A percentile compares a stretch with the other conserved stretches of the same genome.
phyloP scores from a whole-genome alignment of 2,797 vertebrate genomes.

The Danio aesculapii region DNA sequence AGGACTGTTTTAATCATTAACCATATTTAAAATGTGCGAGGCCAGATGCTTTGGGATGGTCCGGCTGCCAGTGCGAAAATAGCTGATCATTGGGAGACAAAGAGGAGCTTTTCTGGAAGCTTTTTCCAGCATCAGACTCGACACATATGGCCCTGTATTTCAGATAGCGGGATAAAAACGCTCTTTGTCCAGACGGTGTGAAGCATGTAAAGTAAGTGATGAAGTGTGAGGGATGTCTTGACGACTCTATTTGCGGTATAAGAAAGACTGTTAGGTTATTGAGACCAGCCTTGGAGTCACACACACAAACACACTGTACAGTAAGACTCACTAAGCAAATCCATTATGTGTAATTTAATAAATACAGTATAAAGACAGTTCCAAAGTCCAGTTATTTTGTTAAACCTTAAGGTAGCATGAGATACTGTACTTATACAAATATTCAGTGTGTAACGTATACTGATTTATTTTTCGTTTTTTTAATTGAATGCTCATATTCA shows the following conservation, averaged over 20 bases:
- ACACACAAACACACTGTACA: neutral
- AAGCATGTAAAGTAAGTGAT: slow-evolving; percentile 26
- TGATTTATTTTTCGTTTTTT: neutral
- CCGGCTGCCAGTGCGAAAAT: slow-evolving; percentile 47
- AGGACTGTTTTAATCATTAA: slow-evolving; percentile 40
- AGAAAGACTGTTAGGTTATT: neutral
- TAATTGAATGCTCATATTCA: neutral
- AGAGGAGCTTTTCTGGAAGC: slow-evolving; percentile 28
- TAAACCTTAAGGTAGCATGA: neutral
- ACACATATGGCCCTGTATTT: slow-evolving; percentile 31
- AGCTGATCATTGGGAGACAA: slow-evolving; percentile 45
- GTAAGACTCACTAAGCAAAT: slow-evolving; percentile 4
- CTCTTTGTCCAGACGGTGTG: slow-evolving; percentile 17
- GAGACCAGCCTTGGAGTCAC: neutral
- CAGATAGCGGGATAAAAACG: slow-evolving; percentile 17
- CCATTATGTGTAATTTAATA: neutral
- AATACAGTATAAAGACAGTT: neutral
- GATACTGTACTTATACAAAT: too few relatives aligned
- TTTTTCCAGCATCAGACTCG: slow-evolving; percentile 10
- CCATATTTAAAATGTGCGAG: slow-evolving; percentile 54
- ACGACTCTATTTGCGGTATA: neutral
- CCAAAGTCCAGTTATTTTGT: neutral
- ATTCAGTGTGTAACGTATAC: too few relatives aligned
- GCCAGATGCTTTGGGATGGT: slow-evolving; percentile 48
- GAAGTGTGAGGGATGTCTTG: neutral